Percentiles rank a stretch among this genome's conserved stretches.
These are phyloP conservation scores for Cheilosia impressa DNA, from an alignment of 2,888 invertebrate genomes.

Conservation along the genomic window DNA sequence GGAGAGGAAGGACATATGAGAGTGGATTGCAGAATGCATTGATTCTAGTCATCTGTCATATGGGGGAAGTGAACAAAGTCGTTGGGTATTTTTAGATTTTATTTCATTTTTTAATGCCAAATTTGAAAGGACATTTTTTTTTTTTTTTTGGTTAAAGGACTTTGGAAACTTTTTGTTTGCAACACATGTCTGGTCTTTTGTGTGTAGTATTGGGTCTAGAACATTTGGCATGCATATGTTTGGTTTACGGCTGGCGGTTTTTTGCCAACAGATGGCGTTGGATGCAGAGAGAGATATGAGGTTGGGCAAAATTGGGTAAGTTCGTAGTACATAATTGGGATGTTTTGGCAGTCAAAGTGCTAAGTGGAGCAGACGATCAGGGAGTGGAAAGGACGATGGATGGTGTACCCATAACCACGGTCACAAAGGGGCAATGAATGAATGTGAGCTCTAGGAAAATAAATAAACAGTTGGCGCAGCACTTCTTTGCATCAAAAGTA, in stretches of 20 bases:
- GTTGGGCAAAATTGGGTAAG: too few species aligned
- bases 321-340: too few species aligned
- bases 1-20: conserved; percentile 35
- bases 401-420: too few species aligned
- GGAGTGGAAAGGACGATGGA: too few species aligned
- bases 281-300: not conserved
- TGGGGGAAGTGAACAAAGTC: conserved; percentile 24
- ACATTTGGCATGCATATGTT: conserved; percentile 52
- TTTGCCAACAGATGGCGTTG: conserved; percentile 48
- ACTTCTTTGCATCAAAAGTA: too few species aligned
- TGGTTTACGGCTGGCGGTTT: conserved; percentile 6
- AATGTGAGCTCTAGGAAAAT: too few species aligned
- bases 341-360: too few species aligned
- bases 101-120: conserved; percentile 10
- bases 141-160: conserved; percentile 42
- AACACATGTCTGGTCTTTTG: conserved; percentile 58
- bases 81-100: conserved; percentile 13
- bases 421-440: too few species aligned
- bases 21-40: conserved; percentile 65
- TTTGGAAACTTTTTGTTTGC: conserved; percentile 56
- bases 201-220: not conserved
- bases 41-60: conserved; percentile 61
- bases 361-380: too few species aligned
- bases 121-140: conserved; percentile 50
- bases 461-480: too few species aligned